A percentile compares a stretch with the other conserved stretches of the same genome.
Conservation (phyloP, 1,140 invertebrate species). For the Drosophila burlai region DNA sequence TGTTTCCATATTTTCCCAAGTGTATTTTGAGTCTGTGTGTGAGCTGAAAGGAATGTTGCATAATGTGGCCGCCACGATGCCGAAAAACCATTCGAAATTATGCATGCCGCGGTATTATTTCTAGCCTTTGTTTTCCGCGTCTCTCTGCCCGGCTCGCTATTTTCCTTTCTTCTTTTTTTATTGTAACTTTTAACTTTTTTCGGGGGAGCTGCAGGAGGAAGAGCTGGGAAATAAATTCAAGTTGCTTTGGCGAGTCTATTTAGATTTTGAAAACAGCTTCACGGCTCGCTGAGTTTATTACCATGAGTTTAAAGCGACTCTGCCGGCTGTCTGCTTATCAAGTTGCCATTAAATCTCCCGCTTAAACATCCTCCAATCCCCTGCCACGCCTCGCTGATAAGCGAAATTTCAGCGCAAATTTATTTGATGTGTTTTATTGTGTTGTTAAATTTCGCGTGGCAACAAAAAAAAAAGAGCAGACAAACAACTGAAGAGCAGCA, state of each 20-base stretch:
- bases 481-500: constrained; percentile 11
- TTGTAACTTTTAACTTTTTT: constrained; percentile 15
- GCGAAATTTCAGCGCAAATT: constrained; percentile 76
- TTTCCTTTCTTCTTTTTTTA: constrained; percentile 14
- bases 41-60: constrained; percentile 74
- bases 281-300: constrained; percentile 75
- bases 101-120: constrained; percentile 75
- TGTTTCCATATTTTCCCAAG: background rate
- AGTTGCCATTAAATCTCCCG: constrained; percentile 76
- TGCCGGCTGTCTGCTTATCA: constrained; percentile 62
- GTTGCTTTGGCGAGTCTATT: constrained; percentile 72
- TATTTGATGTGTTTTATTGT: constrained; percentile 82
- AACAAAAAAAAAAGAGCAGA: constrained; percentile 5
- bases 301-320: constrained; percentile 70
- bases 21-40: constrained; percentile 34
- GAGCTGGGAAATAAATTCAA: constrained; percentile 65
- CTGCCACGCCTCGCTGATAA: constrained; percentile 68
- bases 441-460: constrained; percentile 75
- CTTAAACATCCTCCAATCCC: constrained; percentile 17
- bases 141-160: constrained; percentile 11
- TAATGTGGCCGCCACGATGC: constrained; percentile 61
- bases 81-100: constrained; percentile 75
- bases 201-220: background rate
- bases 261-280: constrained; percentile 73
- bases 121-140: constrained; percentile 59